Conservation (phyloP, 2,113 vertebrate genomes). For the Callocephalon fimbriatum region DNA sequence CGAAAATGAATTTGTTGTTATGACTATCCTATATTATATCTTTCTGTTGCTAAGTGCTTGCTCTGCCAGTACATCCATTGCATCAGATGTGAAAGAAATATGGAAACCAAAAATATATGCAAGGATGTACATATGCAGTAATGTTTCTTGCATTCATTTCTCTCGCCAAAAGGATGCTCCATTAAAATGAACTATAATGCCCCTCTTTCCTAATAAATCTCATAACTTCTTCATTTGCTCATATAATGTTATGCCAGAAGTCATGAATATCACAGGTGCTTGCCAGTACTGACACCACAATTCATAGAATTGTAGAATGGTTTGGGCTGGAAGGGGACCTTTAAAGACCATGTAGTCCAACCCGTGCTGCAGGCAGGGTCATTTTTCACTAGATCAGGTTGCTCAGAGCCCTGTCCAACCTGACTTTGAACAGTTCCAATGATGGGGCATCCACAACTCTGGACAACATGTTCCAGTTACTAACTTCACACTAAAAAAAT, state of each 20-base stretch:
- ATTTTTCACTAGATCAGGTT: constrained; percentile 24
- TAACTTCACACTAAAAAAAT: not conserved
- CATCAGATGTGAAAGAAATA: not conserved
- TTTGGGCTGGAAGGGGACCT: not conserved
- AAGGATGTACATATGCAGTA: rapidly evolving
- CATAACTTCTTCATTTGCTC: not conserved
- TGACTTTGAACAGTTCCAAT: not conserved
- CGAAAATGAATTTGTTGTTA: not conserved
- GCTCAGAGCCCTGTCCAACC: not conserved
- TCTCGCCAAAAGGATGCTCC: not conserved
- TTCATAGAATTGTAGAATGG: not conserved
- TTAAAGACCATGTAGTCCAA: not conserved
- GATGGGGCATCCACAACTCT: not conserved
- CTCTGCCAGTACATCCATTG: not conserved
- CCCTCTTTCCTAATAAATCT: not conserved
- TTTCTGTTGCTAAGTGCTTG: not conserved
- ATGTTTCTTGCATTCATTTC: not conserved
- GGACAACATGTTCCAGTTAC: not conserved
- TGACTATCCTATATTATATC: not conserved
- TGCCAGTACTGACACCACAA: not conserved
- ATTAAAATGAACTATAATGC: not conserved
- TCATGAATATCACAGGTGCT: not conserved
- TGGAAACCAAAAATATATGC: not conserved
- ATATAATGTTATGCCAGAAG: not conserved
- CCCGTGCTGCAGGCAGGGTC: not conserved